These are phyloP conservation scores for Myzus persicae DNA, from an alignment of 1,140 invertebrate genomes.

Conservation along the genomic window DNA sequence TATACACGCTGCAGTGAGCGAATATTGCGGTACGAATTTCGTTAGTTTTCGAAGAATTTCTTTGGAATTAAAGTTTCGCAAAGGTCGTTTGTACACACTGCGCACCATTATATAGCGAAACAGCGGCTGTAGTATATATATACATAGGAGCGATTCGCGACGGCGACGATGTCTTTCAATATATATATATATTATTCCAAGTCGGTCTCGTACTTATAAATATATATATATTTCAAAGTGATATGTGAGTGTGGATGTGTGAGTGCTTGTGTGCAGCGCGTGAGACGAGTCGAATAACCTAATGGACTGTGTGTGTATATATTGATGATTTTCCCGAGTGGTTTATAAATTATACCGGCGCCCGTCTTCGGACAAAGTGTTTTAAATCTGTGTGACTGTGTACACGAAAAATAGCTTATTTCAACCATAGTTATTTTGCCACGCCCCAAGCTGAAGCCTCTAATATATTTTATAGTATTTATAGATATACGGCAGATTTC, in stretches of 20 bases:
- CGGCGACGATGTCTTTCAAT: not conserved
- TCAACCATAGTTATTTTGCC: not conserved
- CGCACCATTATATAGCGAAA: not conserved
- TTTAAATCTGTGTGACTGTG: not conserved
- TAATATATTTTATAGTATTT: not conserved
- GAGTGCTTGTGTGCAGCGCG: not conserved
- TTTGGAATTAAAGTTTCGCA: not conserved
- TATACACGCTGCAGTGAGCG: not conserved
- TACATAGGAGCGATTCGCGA: not conserved
- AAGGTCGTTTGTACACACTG: not conserved
- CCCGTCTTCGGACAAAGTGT: not conserved
- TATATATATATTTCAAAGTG: not conserved
- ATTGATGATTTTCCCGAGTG: not conserved
- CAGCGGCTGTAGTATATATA: not conserved
- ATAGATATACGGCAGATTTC: not conserved
- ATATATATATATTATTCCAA: not conserved
- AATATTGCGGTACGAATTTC: not conserved
- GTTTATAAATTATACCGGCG: not conserved
- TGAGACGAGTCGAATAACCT: not conserved
- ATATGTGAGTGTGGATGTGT: not conserved
- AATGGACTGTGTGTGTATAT: not conserved
- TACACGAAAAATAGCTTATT: not conserved
- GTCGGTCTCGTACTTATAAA: not conserved
- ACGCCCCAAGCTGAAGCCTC: not conserved
- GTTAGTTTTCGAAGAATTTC: not conserved